Conservation (phyloP, 1,140 invertebrate genomes). For the Venturia canescens region DNA sequence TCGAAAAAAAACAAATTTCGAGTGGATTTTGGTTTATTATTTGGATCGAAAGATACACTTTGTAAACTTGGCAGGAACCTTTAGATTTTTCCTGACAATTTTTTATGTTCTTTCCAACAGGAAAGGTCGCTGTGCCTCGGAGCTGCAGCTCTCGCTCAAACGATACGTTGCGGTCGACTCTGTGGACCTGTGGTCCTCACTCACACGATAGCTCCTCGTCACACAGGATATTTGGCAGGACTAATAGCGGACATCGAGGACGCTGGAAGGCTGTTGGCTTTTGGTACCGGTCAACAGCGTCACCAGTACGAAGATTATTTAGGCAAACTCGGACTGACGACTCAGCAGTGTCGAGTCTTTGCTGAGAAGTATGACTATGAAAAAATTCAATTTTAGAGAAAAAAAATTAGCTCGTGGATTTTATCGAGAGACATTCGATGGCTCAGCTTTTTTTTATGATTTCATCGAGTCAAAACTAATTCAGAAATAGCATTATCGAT, state of each 20-base stretch:
- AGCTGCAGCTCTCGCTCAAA: conserved; percentile 82
- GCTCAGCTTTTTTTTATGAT: no score
- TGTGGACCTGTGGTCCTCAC: conserved; percentile 86
- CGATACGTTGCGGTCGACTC: conserved; percentile 80
- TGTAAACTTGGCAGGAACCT: no score
- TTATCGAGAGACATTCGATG: no score
- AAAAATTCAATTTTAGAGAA: neutral
- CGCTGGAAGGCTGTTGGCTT: conserved; percentile 79
- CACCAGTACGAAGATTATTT: conserved; percentile 71
- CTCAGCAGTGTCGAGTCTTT: conserved; percentile 72
- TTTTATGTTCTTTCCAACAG: conserved; percentile 69
- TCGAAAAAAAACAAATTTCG: neutral
- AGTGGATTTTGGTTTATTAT: no score
- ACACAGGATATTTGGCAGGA: conserved; percentile 84
- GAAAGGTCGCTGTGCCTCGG: conserved; percentile 87
- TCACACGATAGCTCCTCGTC: conserved; percentile 84
- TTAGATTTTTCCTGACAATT: neutral
- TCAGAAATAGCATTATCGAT: no score
- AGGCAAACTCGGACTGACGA: conserved; percentile 59
- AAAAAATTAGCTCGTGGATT: no score
- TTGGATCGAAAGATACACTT: no score
- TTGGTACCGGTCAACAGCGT: conserved; percentile 75
- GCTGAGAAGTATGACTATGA: conserved; percentile 70
- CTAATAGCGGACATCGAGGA: conserved; percentile 81
- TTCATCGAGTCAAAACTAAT: no score